A percentile compares a stretch with the other conserved stretches of the same genome.
phyloP scores from a whole-genome alignment of 2,888 invertebrate genomes.

The Cephus spinipes region DNA sequence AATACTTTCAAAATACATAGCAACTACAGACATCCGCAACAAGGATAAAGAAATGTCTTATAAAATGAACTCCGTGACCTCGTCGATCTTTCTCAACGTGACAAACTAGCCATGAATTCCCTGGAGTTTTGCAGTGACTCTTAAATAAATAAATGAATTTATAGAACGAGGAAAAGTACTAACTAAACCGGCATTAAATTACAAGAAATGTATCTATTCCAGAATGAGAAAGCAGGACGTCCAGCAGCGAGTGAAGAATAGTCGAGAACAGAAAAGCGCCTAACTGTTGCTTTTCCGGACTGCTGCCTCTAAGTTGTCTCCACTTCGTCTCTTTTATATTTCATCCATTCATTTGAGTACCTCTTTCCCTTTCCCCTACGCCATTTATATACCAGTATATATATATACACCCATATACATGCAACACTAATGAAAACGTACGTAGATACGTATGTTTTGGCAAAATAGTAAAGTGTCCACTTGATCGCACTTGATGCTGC shows the following conservation, averaged over 20 bases:
- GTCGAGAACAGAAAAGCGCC: neutral
- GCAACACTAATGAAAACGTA: neutral
- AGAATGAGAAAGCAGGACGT: neutral
- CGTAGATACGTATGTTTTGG: neutral
- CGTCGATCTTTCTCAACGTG: neutral
- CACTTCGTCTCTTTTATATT: neutral
- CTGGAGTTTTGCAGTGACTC: conserved; percentile 1
- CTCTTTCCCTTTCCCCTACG: neutral
- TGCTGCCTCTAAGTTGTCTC: neutral
- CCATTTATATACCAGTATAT: neutral
- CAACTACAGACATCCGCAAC: neutral
- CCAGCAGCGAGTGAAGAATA: neutral
- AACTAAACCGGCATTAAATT: conserved; percentile 12
- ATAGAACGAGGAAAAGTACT: conserved; percentile 5
- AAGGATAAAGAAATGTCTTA: neutral
- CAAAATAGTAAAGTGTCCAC: neutral
- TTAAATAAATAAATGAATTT: conserved; percentile 18
- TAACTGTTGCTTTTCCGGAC: conserved; percentile 1
- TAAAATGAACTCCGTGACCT: neutral
- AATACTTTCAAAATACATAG: neutral
- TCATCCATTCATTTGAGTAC: neutral
- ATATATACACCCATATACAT: neutral
- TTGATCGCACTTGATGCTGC: neutral
- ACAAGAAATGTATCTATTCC: neutral
- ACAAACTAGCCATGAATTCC: conserved; percentile 9